Conservation (phyloP, 2,113 vertebrate species). For the Oplegnathus fasciatus region DNA sequence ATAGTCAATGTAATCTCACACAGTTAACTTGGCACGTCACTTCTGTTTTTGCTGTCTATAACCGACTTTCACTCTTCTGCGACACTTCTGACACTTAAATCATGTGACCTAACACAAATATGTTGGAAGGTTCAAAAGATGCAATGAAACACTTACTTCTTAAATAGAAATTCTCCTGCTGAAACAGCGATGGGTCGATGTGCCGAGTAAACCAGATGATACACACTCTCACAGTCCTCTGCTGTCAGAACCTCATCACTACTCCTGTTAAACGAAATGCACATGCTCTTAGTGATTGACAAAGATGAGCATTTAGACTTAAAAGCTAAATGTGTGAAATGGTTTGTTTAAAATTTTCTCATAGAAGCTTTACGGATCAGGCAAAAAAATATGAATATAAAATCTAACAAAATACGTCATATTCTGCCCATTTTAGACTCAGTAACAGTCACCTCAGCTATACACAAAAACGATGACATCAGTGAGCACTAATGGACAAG, state of each 20-base stretch:
- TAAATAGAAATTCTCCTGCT: slow-evolving; percentile 97
- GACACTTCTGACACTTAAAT: not conserved
- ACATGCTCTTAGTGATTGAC: not conserved
- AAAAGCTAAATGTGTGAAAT: not conserved
- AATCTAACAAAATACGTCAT: not conserved
- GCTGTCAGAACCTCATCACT: slow-evolving; percentile 96
- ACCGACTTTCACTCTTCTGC: not conserved
- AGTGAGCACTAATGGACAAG: not conserved
- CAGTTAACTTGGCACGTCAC: not conserved
- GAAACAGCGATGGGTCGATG: slow-evolving; percentile 95
- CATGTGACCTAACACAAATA: not conserved
- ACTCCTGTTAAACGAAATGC: slow-evolving; percentile 83
- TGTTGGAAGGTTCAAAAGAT: not conserved
- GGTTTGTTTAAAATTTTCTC: not conserved
- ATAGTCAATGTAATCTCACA: not conserved
- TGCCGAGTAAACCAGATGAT: slow-evolving; percentile 97
- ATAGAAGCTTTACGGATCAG: not conserved
- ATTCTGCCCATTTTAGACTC: not conserved
- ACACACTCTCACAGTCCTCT: slow-evolving; percentile 98
- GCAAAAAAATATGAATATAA: not conserved
- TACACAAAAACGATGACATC: not conserved
- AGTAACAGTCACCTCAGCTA: not conserved
- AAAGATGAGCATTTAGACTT: not conserved
- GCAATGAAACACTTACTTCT: slow-evolving; percentile 88
- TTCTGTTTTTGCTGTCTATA: not conserved